Evolutionary conservation across 2,888 invertebrate genomes (phyloP).

Genomic region (Lithophane leautieri): DNA sequence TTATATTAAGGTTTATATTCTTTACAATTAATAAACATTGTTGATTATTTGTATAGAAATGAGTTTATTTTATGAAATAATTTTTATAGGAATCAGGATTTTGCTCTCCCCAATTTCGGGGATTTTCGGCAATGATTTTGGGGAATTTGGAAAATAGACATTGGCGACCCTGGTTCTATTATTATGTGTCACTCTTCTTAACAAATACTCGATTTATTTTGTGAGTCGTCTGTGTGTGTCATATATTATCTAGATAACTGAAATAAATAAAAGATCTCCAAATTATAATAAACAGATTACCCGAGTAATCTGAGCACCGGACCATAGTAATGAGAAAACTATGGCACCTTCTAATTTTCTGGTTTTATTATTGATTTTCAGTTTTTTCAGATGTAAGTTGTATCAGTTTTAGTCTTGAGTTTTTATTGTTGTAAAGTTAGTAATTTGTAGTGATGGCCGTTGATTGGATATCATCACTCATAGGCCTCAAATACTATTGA

Average conservation of each 20-base stretch:
- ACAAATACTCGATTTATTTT: too few species aligned
- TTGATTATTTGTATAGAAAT: too few species aligned
- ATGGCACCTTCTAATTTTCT: constrained; percentile 48
- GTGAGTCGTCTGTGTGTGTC: not conserved
- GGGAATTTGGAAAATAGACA: too few species aligned
- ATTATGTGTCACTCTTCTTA: too few species aligned
- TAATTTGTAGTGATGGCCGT: not conserved
- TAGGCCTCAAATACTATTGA: not conserved
- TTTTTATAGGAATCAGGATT: too few species aligned
- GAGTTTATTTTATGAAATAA: too few species aligned
- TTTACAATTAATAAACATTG: too few species aligned
- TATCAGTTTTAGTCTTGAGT: constrained; percentile 26
- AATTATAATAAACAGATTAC: not conserved
- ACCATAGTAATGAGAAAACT: constrained; percentile 42
- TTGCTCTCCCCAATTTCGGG: too few species aligned
- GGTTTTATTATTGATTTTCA: constrained; percentile 51
- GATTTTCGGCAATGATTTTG: too few species aligned
- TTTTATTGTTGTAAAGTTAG: not conserved
- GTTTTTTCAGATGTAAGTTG: constrained; percentile 49
- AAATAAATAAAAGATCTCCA: not conserved
- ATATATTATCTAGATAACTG: too few species aligned
- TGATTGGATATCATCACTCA: not conserved
- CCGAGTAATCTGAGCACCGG: not conserved
- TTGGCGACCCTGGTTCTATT: too few species aligned
- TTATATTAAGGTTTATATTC: too few species aligned